Conservation (phyloP, 2,888 invertebrate genomes). For the Lottia scabra region DNA sequence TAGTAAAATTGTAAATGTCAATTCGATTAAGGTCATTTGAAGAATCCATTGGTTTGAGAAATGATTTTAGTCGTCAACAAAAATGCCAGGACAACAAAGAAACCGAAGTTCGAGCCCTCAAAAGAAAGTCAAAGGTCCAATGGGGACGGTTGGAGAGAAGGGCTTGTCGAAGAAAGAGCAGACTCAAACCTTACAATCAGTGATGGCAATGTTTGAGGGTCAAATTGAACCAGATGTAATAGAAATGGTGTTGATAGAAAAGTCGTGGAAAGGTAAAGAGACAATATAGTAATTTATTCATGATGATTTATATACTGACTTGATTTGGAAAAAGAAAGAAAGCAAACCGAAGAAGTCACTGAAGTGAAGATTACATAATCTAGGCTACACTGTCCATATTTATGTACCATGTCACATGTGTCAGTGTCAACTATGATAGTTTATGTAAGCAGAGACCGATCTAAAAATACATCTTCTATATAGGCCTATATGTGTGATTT, state of each 20-base stretch:
- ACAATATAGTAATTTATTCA: too few relatives aligned
- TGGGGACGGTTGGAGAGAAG: conserved; percentile 12
- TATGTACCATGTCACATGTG: too few relatives aligned
- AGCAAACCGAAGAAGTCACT: too few relatives aligned
- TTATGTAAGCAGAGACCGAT: too few relatives aligned
- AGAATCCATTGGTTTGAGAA: neutral
- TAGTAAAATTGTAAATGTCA: neutral
- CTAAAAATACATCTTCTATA: too few relatives aligned
- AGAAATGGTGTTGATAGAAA: conserved; percentile 53
- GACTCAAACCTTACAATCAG: conserved; percentile 32
- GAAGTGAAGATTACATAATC: too few relatives aligned
- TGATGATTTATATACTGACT: too few relatives aligned
- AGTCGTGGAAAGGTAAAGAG: conserved; percentile 56
- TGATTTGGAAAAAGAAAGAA: too few relatives aligned
- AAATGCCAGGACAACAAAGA: conserved; percentile 27
- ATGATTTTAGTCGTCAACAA: conserved; percentile 5
- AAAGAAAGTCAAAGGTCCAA: conserved; percentile 10
- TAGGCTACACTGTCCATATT: too few relatives aligned
- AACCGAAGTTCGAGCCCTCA: conserved; percentile 29
- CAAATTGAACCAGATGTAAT: conserved; percentile 60
- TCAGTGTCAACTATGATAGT: too few relatives aligned
- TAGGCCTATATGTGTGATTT: too few relatives aligned
- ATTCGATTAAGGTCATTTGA: neutral
- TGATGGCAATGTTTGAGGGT: conserved; percentile 60
- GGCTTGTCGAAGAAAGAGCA: conserved; percentile 14